Percentiles rank a stretch among this genome's conserved stretches.
phyloP scores from a whole-genome alignment of 1,140 invertebrate genomes.

The Leptoteleia sp. region DNA sequence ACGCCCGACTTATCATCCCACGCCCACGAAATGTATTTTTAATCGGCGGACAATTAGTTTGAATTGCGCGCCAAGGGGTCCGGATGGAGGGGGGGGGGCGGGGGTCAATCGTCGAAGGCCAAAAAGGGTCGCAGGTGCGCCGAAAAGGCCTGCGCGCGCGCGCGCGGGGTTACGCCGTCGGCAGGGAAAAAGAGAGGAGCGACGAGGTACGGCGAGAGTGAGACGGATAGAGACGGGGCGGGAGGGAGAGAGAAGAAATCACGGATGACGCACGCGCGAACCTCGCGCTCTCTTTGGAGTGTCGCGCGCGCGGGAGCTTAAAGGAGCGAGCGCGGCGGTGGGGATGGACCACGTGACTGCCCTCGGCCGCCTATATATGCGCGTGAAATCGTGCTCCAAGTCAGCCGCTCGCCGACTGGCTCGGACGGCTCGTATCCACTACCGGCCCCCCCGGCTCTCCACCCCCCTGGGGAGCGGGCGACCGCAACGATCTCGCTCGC shows the following conservation, averaged over 20 bases:
- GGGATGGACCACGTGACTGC: constrained; percentile 68
- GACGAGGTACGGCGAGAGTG: no score
- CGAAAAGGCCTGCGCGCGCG: no score
- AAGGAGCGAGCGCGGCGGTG: constrained; percentile 21
- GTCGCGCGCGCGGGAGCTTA: constrained; percentile 3
- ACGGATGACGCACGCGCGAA: constrained; percentile 19
- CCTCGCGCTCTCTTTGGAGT: constrained; percentile 19
- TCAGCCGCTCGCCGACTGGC: constrained; percentile 75
- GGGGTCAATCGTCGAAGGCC: constrained; percentile 4
- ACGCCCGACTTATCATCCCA: neutral
- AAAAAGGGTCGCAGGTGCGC: constrained; percentile 8
- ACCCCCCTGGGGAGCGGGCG: no score
- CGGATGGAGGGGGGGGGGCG: no score
- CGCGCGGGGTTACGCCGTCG: neutral
- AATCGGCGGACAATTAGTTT: constrained; percentile 13
- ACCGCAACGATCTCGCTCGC: neutral
- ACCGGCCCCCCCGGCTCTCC: no score
- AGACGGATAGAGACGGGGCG: no score
- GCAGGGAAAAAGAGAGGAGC: no score
- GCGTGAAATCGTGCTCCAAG: constrained; percentile 47
- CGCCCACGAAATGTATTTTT: constrained; percentile 28
- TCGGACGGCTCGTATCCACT: constrained; percentile 57
- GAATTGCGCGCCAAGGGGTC: neutral
- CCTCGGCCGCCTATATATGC: constrained; percentile 72
- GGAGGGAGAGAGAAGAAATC: no score